Evolutionary conservation across 1,140 invertebrate species (phyloP), one percentile per base, ranked within the genome.

Genomic region (Melitaea cinxia): DNA sequence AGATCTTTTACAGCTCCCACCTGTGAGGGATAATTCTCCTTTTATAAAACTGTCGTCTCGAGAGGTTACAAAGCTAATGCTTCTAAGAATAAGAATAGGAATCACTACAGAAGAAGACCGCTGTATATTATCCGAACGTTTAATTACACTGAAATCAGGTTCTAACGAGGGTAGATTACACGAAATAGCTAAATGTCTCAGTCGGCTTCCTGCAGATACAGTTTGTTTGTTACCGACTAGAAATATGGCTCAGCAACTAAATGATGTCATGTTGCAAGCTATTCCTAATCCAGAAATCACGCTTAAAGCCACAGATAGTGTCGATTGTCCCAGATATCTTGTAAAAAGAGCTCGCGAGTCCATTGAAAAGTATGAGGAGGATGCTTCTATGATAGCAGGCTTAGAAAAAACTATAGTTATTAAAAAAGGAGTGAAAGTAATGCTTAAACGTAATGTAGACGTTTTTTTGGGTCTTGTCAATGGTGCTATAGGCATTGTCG

Each of bases 311-410:
- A 12, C 42, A 66, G 69, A 72, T 64, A 42, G 28, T 28, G 12
- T 66, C 57, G 67, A 73, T 70, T 70, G 66, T 24, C 39, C 63
- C 12, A 67, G 19, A 59, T 70, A 62, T 12, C 37, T 75, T 17
- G 67, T 7, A 66, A 71, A 58, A 60, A 59, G 42, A 64, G 65
- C 63, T 45, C 54, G 58, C 24, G 60, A 54, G 35, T 37, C 9
- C 9, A 24, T 76, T 57, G 15, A 70, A 70, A 66, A 70, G 54
- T 68, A 72, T 61, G 68, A 75, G 64, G 73, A 73, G 28, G 1
- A 2, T 30, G 0, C 28, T 10, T 0, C 28, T n/a, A n/a, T 30
- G 6, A 4, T 1, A 30, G n/a, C n/a, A n/a, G n/a, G n/a, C n/a
- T n/a, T n/a, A n/a, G n/a, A n/a, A n/a, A n/a, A n/a, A n/a, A n/a